phyloP scores from a whole-genome alignment of 2,113 vertebrate genomes.

The Sigmodon hispidus region DNA sequence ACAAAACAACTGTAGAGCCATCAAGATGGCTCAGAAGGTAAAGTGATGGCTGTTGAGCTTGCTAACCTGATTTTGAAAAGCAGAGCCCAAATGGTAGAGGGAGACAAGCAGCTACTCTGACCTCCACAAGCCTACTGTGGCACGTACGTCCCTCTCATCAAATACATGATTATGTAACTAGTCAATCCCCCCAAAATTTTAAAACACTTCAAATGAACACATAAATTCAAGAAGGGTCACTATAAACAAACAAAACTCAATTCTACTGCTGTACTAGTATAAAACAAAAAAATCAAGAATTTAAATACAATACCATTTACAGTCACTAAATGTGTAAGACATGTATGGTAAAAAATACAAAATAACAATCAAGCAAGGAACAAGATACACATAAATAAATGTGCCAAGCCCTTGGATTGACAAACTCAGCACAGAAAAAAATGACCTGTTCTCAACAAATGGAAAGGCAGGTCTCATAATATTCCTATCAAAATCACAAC shows the following conservation, averaged over 20 bases:
- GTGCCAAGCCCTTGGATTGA: background rate
- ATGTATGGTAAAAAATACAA: slow-evolving; percentile 20
- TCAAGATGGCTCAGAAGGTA: background rate
- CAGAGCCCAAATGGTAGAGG: background rate
- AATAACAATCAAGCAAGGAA: slow-evolving; percentile 15
- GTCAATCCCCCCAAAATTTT: background rate
- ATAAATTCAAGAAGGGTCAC: background rate
- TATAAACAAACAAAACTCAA: slow-evolving; percentile 2
- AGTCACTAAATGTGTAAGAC: background rate
- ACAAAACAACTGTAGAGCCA: background rate
- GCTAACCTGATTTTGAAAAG: background rate
- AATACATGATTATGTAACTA: background rate
- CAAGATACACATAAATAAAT: background rate
- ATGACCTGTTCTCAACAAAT: background rate
- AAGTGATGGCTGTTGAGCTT: background rate
- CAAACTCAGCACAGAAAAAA: slow-evolving; percentile 31
- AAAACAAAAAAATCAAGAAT: slow-evolving; percentile 34
- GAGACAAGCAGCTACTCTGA: background rate
- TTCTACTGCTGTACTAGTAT: background rate
- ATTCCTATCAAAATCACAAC: slow-evolving; percentile 34
- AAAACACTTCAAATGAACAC: slow-evolving; percentile 36
- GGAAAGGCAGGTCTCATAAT: background rate
- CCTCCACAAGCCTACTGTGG: background rate
- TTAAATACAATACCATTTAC: slow-evolving; percentile 23
- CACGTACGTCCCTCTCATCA: background rate